Conservation (phyloP, 92 coral and sea anemone genomes). For the Isaurus tuberculatus region DNA sequence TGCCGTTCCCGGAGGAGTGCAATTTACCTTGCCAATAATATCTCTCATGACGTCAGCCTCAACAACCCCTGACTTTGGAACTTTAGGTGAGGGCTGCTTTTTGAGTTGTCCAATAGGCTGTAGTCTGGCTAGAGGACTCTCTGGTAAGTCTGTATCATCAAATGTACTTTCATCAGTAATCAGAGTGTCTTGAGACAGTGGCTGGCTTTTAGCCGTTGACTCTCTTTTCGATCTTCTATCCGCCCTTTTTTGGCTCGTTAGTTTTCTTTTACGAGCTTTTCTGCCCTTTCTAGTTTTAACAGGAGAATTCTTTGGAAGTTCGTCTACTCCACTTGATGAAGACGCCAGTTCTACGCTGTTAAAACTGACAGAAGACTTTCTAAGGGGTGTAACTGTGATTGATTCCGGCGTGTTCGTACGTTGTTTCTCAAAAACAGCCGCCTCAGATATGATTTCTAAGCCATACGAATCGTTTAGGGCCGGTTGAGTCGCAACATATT, state of each 20-base stretch:
- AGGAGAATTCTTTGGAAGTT: neutral
- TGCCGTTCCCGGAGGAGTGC: constrained; percentile 30
- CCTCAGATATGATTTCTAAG: constrained; percentile 17
- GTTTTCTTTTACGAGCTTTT: neutral
- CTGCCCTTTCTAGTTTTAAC: neutral
- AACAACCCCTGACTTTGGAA: neutral
- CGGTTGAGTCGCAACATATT: neutral
- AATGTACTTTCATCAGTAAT: neutral
- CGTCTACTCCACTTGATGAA: neutral
- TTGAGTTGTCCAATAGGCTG: neutral
- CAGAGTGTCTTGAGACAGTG: neutral
- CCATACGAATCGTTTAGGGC: neutral
- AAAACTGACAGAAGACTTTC: neutral
- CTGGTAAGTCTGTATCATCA: constrained; percentile 8
- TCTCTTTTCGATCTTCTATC: neutral
- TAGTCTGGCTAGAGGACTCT: constrained; percentile 18
- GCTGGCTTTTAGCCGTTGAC: neutral
- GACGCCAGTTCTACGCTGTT: neutral
- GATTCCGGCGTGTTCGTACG: neutral
- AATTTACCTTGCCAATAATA: neutral
- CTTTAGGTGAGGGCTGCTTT: neutral
- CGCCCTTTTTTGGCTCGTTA: neutral
- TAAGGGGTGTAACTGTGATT: neutral
- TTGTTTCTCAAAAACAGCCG: neutral
- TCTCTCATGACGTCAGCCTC: neutral